Evolutionary conservation across 2,888 invertebrate genomes (phyloP), one percentile per base, ranked within the genome.

Genomic region (Pardosa pseudoannulata): DNA sequence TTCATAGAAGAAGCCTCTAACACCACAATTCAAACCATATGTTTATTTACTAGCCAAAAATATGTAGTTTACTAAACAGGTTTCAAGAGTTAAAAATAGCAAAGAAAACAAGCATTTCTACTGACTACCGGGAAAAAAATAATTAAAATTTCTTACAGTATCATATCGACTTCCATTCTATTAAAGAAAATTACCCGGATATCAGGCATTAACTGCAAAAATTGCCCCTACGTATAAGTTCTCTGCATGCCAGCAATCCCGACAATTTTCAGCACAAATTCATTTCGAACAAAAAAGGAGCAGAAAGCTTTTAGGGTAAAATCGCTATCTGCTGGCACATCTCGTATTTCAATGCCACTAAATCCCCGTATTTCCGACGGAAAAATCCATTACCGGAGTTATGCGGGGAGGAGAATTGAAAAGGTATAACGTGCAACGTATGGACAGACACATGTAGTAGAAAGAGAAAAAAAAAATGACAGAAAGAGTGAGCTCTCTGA

Each of bases 351-450:
- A 23, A 23, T 56, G 23, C 56, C 16, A 56, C 23, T 16, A 6
- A 56, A 56, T 16, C 16, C 56, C 56, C 56, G 56, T 56, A 56
- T 56, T 56, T 56, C 23, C 56, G 7, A 56, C 56, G 23, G 23
- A 56, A 56, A 56, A 56, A 56, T 56, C 56, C 56, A 56, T 56
- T 56, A 56, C 23, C 19, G 23, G 56, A 56, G 56, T 19, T 56
- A 56, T 56, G 56, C 23, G 16, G 56, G 23, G 56, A 56, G n/a
- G 41, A 46, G 23, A 56, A 23, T 19, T 56, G 56, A 23, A 56
- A 56, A 56, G 56, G 23, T 56, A 56, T 56, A 23, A 23, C 56
- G 23, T 19, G 56, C 56, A 56, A 23, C 5, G 56, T 2, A 46
- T 46, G 46, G 46, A 46, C 16, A 16, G 5, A 16, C n/a, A 46